Base-by-base conservation (phyloP, 2,888 invertebrate species). In the Neoaliturus tenellus region DNA sequence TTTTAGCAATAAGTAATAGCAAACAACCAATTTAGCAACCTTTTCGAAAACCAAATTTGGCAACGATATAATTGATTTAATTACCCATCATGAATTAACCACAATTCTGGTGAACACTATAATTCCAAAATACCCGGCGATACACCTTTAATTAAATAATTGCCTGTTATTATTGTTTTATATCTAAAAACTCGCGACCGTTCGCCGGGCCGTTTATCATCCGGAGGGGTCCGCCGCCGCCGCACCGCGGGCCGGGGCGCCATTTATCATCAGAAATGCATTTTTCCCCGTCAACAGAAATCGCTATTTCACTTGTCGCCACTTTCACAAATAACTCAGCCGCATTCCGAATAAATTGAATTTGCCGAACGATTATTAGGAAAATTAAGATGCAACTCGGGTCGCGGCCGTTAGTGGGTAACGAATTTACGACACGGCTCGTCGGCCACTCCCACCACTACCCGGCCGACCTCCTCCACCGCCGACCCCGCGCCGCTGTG, bases 311-410 rank as follows among this genome's bases (percentile, higher is more conserved):
- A 75, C 39, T 75, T 75, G 73, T 75, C 73, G 73, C 73, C 73
- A 75, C 73, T 75, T 75, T 75, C 73, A 75, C 73, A 39, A 75
- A 75, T 75, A 75, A 75, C 73, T 75, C 73, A 75, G 25, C 73
- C 39, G 39, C 48, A 75, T 73, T 73, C 73, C 25, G 44, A 75
- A 75, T 75, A 75, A 75, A 75, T 75, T 44, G 73, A 75, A 75
- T 75, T 75, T 75, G 44, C 73, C 10, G 73, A 28, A 75, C 44
- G 73, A 75, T 44, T 71, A 71, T 71, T 75, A 75, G 73, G 41
- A 23, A 75, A 75, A 75, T 75, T 75, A 75, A 75, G 73, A 75
- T 75, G 73, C 73, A 75, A 44, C 73, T 75, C 73, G 39, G 28
- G 73, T 39, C 28, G 73, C n/a, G 33, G 23, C 71, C 71, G 28